A percentile compares a stretch with the other conserved stretches of the same genome.
Conservation (phyloP, 1,140 invertebrate species). For the Penaeus indicus region DNA sequence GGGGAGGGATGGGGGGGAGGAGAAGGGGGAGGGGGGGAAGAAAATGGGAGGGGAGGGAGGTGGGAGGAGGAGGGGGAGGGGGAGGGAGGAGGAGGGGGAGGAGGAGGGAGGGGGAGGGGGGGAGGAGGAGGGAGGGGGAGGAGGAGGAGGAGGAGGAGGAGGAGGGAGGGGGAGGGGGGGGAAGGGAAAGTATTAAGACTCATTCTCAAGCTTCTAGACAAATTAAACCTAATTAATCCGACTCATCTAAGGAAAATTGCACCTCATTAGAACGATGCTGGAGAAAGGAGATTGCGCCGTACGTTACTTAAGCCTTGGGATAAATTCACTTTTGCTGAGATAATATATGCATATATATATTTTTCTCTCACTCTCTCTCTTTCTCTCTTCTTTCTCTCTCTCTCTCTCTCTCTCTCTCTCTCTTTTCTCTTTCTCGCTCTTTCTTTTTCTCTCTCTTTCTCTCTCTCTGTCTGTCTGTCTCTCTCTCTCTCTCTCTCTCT, state of each 20-base stretch:
- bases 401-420: not conserved
- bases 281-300: constrained; percentile 53
- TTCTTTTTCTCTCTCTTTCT: not conserved
- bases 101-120: not conserved
- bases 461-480: not conserved
- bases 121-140: not conserved
- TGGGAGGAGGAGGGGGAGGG: not conserved
- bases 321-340: constrained; percentile 31
- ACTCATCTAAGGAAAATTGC: constrained; percentile 58
- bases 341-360: not conserved
- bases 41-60: not conserved
- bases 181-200: constrained; percentile 42
- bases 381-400: not conserved
- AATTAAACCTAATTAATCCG: constrained; percentile 64
- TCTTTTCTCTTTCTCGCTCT: not conserved
- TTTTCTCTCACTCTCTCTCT: not conserved
- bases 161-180: not conserved
- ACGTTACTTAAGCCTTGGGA: constrained; percentile 33
- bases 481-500: not conserved
- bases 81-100: not conserved
- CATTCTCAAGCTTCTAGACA: constrained; percentile 61
- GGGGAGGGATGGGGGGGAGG: not conserved
- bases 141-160: not conserved
- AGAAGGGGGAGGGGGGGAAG: not conserved
- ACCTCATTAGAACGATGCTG: constrained; percentile 45